Base-by-base conservation (phyloP, 2,797 vertebrate genomes). In the Thalassophryne amazonica region DNA sequence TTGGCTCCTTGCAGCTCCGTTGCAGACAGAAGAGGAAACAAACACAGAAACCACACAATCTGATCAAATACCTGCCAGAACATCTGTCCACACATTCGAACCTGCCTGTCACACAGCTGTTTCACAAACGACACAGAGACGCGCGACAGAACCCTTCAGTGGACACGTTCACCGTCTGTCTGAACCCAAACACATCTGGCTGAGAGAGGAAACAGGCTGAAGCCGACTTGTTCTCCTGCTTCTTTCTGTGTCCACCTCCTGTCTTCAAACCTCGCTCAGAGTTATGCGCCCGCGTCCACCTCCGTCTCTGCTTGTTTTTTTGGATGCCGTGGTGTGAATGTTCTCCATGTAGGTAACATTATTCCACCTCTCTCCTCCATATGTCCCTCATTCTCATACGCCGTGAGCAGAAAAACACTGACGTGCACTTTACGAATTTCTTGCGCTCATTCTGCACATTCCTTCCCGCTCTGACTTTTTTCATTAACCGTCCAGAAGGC, bases 181-280 rank as follows among this genome's bases (percentile, higher is more conserved):
- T 36, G 45, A 21, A n/a, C 28, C 13, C 28, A 50, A 52, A 51
- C 37, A 71, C 77, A 78, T 76, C 60, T 69, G 66, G 63, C 53
- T 73, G 55, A 55, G 39, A 62, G 47, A 62, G 43, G 38, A 72
- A 69, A 69, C 37, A 69, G 58, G 47, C 67, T 17, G 12, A n/a
- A 73, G 51, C 58, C 1, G 2, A 55, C 58, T 50, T 19, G 23
- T 18, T 22, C 50, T 49, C 29, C 55, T 36, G 29, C 62, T 54
- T 12, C 47, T 56, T 32, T 60, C 43, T 42, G 37, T 41, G 27
- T 55, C 12, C 13, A 16, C 31, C 31, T 19, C 2, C 17, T 33
- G 27, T 55, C 56, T 55, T 70, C 72, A 50, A 64, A 47, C 32
- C 69, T 30, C 18, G 27, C 5, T 52, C 54, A 38, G 13, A 60